These are phyloP conservation scores for Sitta europaea DNA, from an alignment of 2,113 vertebrate genomes.

Conservation along the genomic window DNA sequence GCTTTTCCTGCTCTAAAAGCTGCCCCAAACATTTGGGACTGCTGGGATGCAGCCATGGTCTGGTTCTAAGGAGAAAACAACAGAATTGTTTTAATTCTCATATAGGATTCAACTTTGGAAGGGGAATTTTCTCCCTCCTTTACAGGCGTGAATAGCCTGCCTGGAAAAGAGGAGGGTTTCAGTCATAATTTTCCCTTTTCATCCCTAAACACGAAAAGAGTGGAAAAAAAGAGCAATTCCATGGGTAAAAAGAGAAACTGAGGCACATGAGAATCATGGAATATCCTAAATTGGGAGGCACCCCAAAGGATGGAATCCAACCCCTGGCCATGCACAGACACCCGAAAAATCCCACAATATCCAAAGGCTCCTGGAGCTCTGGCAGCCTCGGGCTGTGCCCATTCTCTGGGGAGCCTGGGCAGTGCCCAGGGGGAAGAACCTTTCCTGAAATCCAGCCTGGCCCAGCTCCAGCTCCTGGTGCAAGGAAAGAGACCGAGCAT, in stretches of 20 bases:
- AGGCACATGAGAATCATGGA: background rate
- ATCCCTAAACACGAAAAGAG: background rate
- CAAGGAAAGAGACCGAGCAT: accelerated
- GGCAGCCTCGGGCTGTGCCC: background rate
- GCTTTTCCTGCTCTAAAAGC: background rate
- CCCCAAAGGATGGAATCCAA: background rate
- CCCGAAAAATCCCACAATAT: accelerated
- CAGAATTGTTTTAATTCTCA: background rate
- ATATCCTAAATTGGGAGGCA: background rate
- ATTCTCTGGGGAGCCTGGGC: background rate
- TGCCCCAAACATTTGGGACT: background rate
- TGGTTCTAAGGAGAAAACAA: background rate
- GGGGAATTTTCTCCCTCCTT: background rate
- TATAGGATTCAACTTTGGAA: background rate
- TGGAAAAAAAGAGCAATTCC: background rate
- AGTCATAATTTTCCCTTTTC: background rate
- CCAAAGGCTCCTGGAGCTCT: accelerated
- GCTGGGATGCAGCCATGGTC: background rate
- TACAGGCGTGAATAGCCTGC: background rate
- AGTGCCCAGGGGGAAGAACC: background rate
- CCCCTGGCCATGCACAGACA: background rate
- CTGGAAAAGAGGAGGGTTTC: background rate
- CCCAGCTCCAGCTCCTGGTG: accelerated
- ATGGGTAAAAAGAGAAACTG: background rate
- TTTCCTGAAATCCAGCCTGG: background rate